These are phyloP conservation scores for Cenopis cana DNA, from an alignment of 2,888 invertebrate species.

Conservation along the genomic window DNA sequence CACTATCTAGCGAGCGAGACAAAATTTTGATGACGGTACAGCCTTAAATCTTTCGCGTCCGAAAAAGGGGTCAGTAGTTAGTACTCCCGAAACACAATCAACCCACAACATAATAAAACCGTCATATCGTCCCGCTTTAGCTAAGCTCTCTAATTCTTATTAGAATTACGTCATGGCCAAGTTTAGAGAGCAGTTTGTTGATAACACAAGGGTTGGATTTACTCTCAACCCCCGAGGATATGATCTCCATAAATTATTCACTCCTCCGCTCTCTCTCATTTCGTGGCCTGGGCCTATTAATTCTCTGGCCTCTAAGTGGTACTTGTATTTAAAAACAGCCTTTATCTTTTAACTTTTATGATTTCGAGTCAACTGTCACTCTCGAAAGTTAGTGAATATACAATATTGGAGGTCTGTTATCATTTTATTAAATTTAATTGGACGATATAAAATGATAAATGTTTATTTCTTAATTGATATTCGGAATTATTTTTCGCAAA, in stretches of 20 bases:
- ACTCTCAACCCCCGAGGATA: conserved; percentile 36
- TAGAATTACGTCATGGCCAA: conserved; percentile 26
- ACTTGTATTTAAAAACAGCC: conserved; percentile 64
- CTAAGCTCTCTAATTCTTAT: conserved; percentile 31
- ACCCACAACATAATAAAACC: neutral
- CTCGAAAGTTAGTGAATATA: conserved; percentile 12
- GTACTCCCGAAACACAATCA: neutral
- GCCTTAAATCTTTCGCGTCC: no score
- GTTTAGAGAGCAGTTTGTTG: conserved; percentile 35
- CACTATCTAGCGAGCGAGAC: no score
- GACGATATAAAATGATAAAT: neutral
- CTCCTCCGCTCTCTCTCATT: conserved; percentile 19
- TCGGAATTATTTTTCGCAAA: neutral
- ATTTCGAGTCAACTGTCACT: conserved; percentile 38
- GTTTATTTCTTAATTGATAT: neutral
- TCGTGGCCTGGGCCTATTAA: conserved; percentile 20
- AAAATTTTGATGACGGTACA: no score
- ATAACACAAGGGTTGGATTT: conserved; percentile 40
- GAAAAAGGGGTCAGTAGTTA: neutral
- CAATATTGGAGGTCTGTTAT: conserved; percentile 12
- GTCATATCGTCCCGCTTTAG: neutral
- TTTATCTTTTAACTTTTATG: conserved; percentile 63
- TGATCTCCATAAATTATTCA: conserved; percentile 43
- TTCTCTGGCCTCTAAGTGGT: conserved; percentile 53
- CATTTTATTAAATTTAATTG: conserved; percentile 9